phyloP scores from a whole-genome alignment of 2,797 vertebrate genomes.

The Pteropus rufus region DNA sequence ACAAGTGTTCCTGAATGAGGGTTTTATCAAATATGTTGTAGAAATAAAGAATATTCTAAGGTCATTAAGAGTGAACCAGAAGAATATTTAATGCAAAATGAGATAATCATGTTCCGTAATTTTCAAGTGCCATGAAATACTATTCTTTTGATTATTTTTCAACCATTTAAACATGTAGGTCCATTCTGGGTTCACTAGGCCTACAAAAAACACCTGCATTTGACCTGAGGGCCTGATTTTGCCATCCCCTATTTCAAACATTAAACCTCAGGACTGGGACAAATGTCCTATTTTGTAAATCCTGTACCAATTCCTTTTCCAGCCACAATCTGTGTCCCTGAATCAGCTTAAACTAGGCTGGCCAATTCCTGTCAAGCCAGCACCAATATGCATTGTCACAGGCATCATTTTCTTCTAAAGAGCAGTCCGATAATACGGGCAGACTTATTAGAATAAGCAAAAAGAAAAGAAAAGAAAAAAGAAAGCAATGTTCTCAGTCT shows the following conservation, averaged over 20 bases:
- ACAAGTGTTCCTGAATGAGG: neutral
- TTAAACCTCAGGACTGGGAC: neutral
- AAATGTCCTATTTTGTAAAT: neutral
- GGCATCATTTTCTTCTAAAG: neutral
- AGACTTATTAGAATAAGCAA: neutral
- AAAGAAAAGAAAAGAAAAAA: neutral
- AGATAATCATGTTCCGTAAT: neutral
- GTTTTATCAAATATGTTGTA: neutral
- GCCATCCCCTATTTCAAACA: neutral
- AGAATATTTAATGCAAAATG: neutral
- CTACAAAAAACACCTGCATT: neutral
- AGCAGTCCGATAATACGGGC: neutral
- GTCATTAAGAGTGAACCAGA: neutral
- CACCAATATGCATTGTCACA: neutral
- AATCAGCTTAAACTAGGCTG: neutral
- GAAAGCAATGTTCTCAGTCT: neutral
- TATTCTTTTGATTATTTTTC: neutral
- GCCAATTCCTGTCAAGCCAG: neutral
- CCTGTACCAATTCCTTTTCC: neutral
- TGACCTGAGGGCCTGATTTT: neutral
- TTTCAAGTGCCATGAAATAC: neutral
- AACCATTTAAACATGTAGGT: neutral
- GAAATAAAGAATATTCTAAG: neutral
- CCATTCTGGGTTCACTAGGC: neutral
- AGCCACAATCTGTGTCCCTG: neutral